phyloP scores from a whole-genome alignment of 2,113 vertebrate genomes.

The Sander lucioperca region DNA sequence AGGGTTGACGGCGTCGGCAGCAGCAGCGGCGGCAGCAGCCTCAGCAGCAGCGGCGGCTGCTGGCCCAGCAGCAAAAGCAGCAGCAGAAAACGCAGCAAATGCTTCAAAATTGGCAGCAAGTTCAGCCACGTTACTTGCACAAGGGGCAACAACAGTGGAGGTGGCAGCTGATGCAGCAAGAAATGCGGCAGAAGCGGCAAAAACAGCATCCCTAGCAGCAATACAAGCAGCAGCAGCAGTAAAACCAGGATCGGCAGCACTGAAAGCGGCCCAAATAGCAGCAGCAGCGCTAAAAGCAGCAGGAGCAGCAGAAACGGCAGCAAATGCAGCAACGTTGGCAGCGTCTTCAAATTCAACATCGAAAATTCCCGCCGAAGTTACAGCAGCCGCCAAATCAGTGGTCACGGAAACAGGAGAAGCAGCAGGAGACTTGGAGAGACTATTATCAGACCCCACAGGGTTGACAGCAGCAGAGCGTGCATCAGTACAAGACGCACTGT shows the following conservation, averaged over 20 bases:
- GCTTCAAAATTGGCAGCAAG: background rate
- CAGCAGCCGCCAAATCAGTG: background rate
- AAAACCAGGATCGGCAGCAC: background rate
- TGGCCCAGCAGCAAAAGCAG: background rate
- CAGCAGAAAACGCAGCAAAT: background rate
- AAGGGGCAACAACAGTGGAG: background rate
- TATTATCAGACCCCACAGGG: background rate
- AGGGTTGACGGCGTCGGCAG: background rate
- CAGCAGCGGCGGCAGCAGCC: background rate
- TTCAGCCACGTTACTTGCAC: background rate
- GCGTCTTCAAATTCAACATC: background rate
- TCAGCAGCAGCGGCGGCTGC: conserved; percentile 1
- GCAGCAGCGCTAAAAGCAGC: background rate
- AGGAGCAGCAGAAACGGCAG: background rate
- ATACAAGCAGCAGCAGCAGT: background rate
- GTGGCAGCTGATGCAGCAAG: background rate
- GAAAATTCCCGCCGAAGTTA: background rate
- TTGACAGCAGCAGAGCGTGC: background rate
- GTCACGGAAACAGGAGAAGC: background rate
- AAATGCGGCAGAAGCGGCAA: conserved; percentile 7
- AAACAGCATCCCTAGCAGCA: background rate
- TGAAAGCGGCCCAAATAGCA: background rate
- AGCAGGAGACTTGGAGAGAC: background rate
- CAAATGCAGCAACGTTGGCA: background rate
- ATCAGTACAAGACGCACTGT: background rate